Evolutionary conservation across 2,797 vertebrate species (phyloP).

Genomic region (Artibeus lituratus): DNA sequence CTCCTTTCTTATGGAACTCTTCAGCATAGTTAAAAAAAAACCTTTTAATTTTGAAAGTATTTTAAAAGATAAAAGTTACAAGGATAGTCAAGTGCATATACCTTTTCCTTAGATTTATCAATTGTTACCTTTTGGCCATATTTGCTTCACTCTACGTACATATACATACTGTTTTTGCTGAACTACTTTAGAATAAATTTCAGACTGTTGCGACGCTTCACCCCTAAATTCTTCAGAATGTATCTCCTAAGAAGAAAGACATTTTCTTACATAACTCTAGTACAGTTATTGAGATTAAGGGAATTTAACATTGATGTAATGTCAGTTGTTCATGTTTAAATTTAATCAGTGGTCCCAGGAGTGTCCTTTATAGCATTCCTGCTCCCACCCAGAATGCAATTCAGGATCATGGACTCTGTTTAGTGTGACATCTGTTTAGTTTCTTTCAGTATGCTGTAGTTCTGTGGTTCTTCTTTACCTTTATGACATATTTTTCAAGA

Average conservation of each 20-base stretch:
- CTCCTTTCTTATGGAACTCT: background rate
- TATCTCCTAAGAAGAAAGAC: conserved; percentile 8
- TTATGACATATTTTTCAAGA: conserved; percentile 7
- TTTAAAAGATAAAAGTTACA: background rate
- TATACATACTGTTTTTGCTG: background rate
- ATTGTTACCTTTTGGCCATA: background rate
- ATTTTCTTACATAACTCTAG: conserved; percentile 11
- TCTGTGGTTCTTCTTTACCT: background rate
- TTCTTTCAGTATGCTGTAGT: conserved; percentile 18
- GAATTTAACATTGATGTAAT: background rate
- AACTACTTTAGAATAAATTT: background rate
- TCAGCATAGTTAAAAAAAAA: background rate
- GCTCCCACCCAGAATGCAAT: background rate
- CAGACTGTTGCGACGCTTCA: background rate
- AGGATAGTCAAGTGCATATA: background rate
- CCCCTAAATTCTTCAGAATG: background rate
- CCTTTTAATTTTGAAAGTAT: background rate
- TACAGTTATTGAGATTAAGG: background rate
- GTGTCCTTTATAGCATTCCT: background rate
- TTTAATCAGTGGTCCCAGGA: background rate
- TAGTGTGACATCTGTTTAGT: background rate
- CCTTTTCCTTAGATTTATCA: background rate
- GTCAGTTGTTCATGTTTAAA: background rate
- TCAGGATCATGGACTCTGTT: background rate
- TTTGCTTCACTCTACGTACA: background rate